Evolutionary conservation across 2,888 invertebrate genomes (phyloP), one percentile per base, ranked within the genome.

Genomic region (Mantis religiosa): DNA sequence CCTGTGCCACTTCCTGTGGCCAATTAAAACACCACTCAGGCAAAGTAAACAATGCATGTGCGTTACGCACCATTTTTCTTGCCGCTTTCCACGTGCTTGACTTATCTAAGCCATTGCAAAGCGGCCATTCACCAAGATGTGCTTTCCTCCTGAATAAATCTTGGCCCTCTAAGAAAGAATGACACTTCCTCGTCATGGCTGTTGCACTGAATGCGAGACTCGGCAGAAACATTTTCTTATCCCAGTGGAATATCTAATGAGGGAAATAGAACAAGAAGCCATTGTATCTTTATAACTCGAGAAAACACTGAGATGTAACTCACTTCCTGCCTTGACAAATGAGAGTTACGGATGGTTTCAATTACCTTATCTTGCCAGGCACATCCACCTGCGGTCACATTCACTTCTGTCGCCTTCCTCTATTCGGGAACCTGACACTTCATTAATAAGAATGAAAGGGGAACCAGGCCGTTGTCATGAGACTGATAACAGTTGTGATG

Each of bases 131-230:
- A 89, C 82, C 86, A 84, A 54, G 84, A 86, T 84, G 87, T 20
- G 81, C 71, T 87, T 83, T 87, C 83, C 89, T 41, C 87, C 82
- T 88, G 87, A 89, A 89, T 89, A 89, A 89, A 89, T 88, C 88
- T 86, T 86, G 86, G 88, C 88, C 47, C 54, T 83, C 85, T 84
- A 28, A 87, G 41, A 82, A 71, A 87, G 87, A 89, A 89, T 89
- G 89, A 89, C 89, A 89, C 82, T 88, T 89, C 89, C 89, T 89
- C 87, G 87, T 89, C 89, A 89, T 87, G 89, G 84, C 28, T 85
- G 34, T 83, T 88, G 84, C 84, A 88, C 84, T 81, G 88, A 85
- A 84, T 88, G 85, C 81, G 27, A 71, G 84, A 82, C 83, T 87
- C 89, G 87, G 28, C 87, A 83, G 82, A 87, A 87, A 83, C 87